Base-by-base conservation (phyloP, 2,888 invertebrate species). In the Ochlodes sylvanus region DNA sequence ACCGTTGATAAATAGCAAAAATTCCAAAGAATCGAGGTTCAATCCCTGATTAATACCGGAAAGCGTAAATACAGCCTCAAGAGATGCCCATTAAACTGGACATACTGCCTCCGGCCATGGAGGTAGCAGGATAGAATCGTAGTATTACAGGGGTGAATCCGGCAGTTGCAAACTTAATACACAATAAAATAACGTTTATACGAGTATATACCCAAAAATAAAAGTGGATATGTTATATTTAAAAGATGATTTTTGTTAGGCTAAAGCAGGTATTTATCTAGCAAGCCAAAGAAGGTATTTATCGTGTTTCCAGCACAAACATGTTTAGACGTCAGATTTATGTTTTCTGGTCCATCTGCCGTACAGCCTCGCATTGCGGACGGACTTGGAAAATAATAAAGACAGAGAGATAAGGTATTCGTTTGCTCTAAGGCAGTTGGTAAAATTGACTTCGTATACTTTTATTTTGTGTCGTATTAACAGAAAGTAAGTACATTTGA, bases 321-420 rank as follows among this genome's bases (percentile, higher is more conserved):
- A 89, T 89, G 87, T 88, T 90, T 85, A 89, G 86, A 86, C 83
- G 81, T 85, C 83, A 87, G 87, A 91, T 90, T 91, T 90, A 89
- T 89, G 88, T 88, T 86, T 88, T 86, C 87, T 88, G 89, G 90
- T 90, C 88, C 88, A 88, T 90, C 89, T 87, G 86, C 85, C 84
- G 81, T 83, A 80, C 82, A 83, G 83, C 84, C 83, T 88, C 85
- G 88, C 86, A 88, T 89, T 88, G 88, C 84, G 85, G 87, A 83
- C 86, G 82, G 85, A 87, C 88, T 88, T 81, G 88, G 83, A 87
- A 89, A 89, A 91, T 90, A 92, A 90, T 91, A 91, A 89, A 88
- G 84, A 80, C 83, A 73, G 76, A 76, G 81, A 87, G 84, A 88
- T 88, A 90, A 89, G 87, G 83, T 86, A 88, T 87, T 88, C 84